Evolutionary conservation across 2,888 invertebrate genomes (phyloP), one percentile per base, ranked within the genome.

Genomic region (Xestobium rufovillosum): DNA sequence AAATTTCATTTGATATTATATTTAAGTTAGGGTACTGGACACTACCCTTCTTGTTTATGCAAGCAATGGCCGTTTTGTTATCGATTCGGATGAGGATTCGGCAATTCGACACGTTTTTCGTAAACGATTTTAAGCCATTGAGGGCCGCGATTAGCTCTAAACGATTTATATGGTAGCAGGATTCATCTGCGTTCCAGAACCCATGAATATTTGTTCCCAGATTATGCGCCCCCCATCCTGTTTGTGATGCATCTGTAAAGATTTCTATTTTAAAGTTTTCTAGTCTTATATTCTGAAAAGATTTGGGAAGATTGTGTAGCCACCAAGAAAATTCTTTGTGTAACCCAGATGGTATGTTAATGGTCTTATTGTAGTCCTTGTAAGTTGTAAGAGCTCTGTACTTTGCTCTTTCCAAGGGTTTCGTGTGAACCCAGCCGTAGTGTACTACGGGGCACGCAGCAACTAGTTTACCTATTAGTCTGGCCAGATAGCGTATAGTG

Each of bases 371-470:
- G 32, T 38, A 47, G 31, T 41, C 33, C 9, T 44, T 14, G 8
- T 29, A 26, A 26, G 36, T 16, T 28, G 41, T 47, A 4, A 52
- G 26, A 19, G 34, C 47, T 13, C 31, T 17, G 31, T 36, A 38
- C 31, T 38, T 41, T 27, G 33, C 14, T 10, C 44, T n/a, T 28
- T 37, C 39, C 37, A 31, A 44, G 9, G 38, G 6, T 38, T 56
- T 57, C 1, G 53, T 52, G n/a, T 55, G 50, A 8, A 55, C 39
- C 48, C 47, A 52, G 3, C 53, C 50, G 34, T 56, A 56, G 31
- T 52, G 47, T 9, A 54, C 42, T 2, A 51, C 56, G 10, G 55
- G 56, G 26, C 54, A 57, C 26, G 45, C 44, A 1, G 56, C 43
- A 3, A 44, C 40, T 26, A 57, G 37, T 13, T 29, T 25, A 3